These are phyloP conservation scores for Gonioctena quinquepunctata DNA, from an alignment of 1,140 invertebrate genomes.

Conservation along the genomic window DNA sequence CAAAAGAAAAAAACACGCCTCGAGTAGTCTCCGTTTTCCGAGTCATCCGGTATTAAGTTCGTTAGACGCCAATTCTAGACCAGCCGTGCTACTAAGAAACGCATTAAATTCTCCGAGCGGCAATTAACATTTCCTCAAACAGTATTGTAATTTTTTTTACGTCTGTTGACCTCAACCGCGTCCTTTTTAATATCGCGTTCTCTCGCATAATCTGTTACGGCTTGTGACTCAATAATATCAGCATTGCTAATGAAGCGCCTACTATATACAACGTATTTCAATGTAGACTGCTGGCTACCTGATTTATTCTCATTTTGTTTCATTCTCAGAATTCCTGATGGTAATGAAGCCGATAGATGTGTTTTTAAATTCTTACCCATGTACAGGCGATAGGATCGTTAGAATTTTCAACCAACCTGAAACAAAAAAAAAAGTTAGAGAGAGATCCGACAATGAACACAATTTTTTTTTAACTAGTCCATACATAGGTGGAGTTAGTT, in stretches of 20 bases:
- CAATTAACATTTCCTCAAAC: not conserved
- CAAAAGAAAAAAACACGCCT: not conserved
- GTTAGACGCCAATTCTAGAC: not conserved
- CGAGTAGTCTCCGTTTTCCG: not conserved
- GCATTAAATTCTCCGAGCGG: not conserved
- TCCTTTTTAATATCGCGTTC: not conserved
- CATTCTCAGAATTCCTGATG: not conserved
- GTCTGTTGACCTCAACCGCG: not conserved
- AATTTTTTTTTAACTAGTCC: too few relatives aligned
- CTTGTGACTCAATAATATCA: conserved; percentile 6
- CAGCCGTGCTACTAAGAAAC: not conserved
- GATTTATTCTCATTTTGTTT: not conserved
- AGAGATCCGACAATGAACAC: too few relatives aligned
- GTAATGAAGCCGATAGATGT: not conserved
- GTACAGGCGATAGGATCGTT: not conserved
- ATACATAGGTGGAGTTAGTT: too few relatives aligned
- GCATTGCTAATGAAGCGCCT: conserved; percentile 2
- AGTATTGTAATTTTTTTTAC: not conserved
- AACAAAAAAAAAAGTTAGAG: conserved; percentile 8
- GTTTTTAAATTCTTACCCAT: not conserved
- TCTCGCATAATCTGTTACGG: conserved; percentile 5
- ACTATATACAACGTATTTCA: not conserved
- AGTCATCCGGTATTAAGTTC: not conserved
- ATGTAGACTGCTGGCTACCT: not conserved
- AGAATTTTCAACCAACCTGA: not conserved